A percentile compares a stretch with the other conserved stretches of the same genome.
Conservation (phyloP, 2,113 vertebrate species). For the Bos taurus region DNA sequence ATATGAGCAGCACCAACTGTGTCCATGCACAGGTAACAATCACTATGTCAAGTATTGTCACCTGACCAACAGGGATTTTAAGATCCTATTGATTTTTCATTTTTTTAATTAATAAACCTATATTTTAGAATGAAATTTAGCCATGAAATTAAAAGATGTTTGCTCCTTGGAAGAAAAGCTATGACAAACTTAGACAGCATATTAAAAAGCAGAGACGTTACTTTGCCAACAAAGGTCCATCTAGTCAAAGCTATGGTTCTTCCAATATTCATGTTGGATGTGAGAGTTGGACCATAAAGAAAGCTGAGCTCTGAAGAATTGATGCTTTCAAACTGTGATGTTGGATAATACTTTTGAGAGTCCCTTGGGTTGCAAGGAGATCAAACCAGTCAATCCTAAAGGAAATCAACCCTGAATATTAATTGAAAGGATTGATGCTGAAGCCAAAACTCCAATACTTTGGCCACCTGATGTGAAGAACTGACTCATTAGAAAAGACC, state of each 20-base stretch:
- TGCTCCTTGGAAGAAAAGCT: background rate
- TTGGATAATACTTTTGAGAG: background rate
- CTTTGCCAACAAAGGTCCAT: background rate
- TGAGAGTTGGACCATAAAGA: background rate
- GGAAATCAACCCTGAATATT: background rate
- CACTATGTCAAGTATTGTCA: background rate
- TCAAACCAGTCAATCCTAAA: background rate
- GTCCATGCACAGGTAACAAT: background rate
- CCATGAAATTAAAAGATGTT: background rate
- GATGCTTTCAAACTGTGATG: background rate
- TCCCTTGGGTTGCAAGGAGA: background rate
- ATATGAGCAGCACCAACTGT: background rate
- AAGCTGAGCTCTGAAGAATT: background rate
- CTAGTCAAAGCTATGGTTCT: background rate
- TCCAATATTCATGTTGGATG: background rate
- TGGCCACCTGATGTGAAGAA: background rate
- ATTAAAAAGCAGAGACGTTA: background rate
- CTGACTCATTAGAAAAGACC: background rate
- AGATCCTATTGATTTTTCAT: background rate
- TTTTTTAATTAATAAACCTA: background rate
- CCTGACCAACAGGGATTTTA: background rate
- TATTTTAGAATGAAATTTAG: background rate
- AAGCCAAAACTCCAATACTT: background rate
- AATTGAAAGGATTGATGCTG: background rate
- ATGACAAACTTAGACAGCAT: background rate